phyloP scores from a whole-genome alignment of 2,113 vertebrate species.

The Thomomys bottae region DNA sequence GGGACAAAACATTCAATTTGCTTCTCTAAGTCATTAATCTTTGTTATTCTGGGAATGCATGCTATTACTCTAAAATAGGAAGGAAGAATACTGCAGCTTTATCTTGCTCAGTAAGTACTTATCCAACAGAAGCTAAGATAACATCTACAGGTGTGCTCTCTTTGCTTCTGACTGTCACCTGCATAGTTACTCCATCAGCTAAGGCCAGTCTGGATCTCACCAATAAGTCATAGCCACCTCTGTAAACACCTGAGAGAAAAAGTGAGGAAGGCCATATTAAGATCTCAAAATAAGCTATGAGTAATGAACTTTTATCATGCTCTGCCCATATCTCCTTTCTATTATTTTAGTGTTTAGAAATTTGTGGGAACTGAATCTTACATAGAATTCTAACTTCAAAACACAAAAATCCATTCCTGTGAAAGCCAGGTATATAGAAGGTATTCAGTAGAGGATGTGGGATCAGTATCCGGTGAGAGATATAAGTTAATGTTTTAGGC shows the following conservation, averaged over 20 bases:
- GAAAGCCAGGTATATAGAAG: constrained; percentile 58
- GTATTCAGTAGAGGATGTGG: neutral
- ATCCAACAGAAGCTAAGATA: constrained; percentile 96
- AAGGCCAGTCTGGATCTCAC: constrained; percentile 94
- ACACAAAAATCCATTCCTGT: neutral
- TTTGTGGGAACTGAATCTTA: constrained; percentile 3
- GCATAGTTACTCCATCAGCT: constrained; percentile 97
- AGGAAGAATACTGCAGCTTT: neutral
- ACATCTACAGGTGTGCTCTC: constrained; percentile 93
- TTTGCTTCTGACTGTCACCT: constrained; percentile 95
- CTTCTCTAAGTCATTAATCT: constrained; percentile 57
- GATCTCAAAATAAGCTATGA: constrained; percentile 7
- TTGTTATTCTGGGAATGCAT: constrained; percentile 46
- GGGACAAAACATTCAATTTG: constrained; percentile 65
- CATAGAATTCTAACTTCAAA: neutral
- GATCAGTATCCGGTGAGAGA: neutral
- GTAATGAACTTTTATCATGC: neutral
- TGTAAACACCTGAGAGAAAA: constrained; percentile 90
- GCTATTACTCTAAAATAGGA: constrained; percentile 52
- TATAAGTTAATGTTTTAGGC: neutral
- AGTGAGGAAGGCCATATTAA: constrained; percentile 52
- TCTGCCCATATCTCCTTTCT: constrained; percentile 60
- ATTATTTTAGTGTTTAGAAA: constrained; percentile 58
- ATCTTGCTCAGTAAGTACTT: constrained; percentile 44
- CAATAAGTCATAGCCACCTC: constrained; percentile 92